A percentile compares a stretch with the other conserved stretches of the same genome.
These are phyloP conservation scores for Paradisaea rubra DNA, from an alignment of 2,113 vertebrate species.

Conservation along the genomic window DNA sequence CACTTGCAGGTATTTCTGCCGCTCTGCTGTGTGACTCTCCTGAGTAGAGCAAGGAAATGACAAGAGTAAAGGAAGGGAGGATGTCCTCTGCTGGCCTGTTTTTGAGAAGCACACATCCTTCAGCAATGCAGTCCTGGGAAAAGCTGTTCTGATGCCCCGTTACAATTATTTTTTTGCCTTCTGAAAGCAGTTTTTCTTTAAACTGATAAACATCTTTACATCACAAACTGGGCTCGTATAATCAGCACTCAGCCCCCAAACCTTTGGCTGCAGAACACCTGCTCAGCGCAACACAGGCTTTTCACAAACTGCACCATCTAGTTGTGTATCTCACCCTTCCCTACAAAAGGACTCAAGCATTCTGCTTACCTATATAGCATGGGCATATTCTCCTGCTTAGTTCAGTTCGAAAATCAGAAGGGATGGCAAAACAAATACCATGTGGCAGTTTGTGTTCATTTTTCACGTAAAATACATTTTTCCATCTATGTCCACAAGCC, in stretches of 20 bases:
- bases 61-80: neutral
- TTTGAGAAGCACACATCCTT: neutral
- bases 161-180: neutral
- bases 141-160: neutral
- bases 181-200: neutral
- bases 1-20: neutral
- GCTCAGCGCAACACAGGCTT: neutral
- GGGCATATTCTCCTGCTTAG: constrained; percentile 76
- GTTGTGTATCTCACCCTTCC: neutral
- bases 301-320: neutral
- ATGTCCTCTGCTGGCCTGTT: neutral
- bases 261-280: neutral
- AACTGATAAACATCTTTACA: neutral
- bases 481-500: constrained; percentile 94
- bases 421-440: constrained; percentile 84
- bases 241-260: neutral
- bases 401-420: constrained; percentile 71
- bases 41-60: neutral
- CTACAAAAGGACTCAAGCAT: neutral
- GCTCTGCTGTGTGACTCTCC: neutral
- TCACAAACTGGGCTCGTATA: neutral
- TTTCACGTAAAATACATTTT: constrained; percentile 83
- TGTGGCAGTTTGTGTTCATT: constrained; percentile 82
- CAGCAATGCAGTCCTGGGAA: neutral
- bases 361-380: constrained; percentile 84